A percentile compares a stretch with the other conserved stretches of the same genome.
phyloP scores from a whole-genome alignment of 2,797 vertebrate species.

The Acipenser oxyrinchus region DNA sequence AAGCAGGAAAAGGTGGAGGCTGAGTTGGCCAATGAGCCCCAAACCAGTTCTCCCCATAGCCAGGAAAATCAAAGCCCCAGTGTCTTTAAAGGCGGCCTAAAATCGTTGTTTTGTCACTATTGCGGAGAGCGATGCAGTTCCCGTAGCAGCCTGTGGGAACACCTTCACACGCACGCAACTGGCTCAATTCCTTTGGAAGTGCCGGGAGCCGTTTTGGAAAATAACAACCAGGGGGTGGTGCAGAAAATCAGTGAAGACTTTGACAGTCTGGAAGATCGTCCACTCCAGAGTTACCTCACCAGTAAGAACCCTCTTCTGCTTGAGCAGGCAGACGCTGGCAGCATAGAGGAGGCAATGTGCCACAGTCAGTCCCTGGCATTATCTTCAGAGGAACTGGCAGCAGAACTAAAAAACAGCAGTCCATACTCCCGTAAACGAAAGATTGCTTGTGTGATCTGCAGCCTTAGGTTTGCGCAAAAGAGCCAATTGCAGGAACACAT shows the following conservation, averaged over 20 bases:
- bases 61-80: slow-evolving; percentile 48
- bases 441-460: slow-evolving; percentile 79
- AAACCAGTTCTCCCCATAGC: slow-evolving; percentile 41
- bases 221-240: slow-evolving; percentile 66
- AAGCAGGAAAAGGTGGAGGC: slow-evolving; percentile 79
- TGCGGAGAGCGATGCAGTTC: slow-evolving; percentile 85
- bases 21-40: slow-evolving; percentile 55
- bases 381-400: slow-evolving; percentile 56
- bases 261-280: slow-evolving; percentile 42
- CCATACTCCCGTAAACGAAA: slow-evolving; percentile 82
- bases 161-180: slow-evolving; percentile 78
- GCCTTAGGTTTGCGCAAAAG: slow-evolving; percentile 77
- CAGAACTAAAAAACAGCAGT: slow-evolving; percentile 46
- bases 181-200: slow-evolving; percentile 64
- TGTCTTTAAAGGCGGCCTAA: slow-evolving; percentile 56
- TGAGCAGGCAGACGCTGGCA: slow-evolving; percentile 43
- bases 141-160: slow-evolving; percentile 70
- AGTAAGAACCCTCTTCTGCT: slow-evolving; percentile 42
- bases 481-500: slow-evolving; percentile 90
- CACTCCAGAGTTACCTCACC: slow-evolving; percentile 40
- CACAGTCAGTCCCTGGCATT: slow-evolving; percentile 72
- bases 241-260: slow-evolving; percentile 55
- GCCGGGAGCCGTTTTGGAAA: slow-evolving; percentile 66
- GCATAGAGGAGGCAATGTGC: slow-evolving; percentile 71
- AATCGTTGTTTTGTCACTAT: slow-evolving; percentile 74